phyloP scores from a whole-genome alignment of 2,888 invertebrate species.

The Drosophila setosimentum region DNA sequence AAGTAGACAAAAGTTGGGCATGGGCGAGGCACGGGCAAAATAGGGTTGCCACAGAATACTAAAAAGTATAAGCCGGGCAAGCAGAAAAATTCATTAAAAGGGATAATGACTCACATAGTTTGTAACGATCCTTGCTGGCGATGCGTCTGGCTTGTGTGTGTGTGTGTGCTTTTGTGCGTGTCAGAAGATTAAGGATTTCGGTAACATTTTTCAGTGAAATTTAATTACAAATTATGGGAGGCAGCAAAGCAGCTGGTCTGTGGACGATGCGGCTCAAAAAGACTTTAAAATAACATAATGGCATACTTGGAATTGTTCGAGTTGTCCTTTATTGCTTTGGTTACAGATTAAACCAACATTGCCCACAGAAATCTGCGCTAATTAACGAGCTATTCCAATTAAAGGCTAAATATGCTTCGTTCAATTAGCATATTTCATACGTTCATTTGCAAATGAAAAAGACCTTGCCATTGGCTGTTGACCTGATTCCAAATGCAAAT shows the following conservation, averaged over 20 bases:
- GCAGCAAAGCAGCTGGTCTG: constrained; percentile 56
- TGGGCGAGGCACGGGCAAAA: constrained; percentile 29
- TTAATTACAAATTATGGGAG: constrained; percentile 75
- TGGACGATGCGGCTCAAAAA: constrained; percentile 24
- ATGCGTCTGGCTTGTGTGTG: constrained; percentile 5
- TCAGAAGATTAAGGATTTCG: constrained; percentile 68
- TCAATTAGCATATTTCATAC: constrained; percentile 61
- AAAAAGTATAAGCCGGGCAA: constrained; percentile 62
- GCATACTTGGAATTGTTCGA: constrained; percentile 19
- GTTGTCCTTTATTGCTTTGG: not conserved
- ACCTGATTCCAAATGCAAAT: not conserved
- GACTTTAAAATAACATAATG: constrained; percentile 21
- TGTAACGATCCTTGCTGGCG: constrained; percentile 43
- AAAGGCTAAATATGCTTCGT: constrained; percentile 54
- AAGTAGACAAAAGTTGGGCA: constrained; percentile 21
- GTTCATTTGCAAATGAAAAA: constrained; percentile 43
- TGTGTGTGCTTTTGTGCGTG: constrained; percentile 29
- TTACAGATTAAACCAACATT: constrained; percentile 13
- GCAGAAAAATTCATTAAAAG: constrained; percentile 80
- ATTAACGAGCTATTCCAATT: constrained; percentile 59
- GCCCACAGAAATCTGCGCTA: constrained; percentile 43
- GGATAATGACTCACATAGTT: constrained; percentile 79
- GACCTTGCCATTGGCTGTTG: not conserved
- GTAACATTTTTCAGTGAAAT: constrained; percentile 71
- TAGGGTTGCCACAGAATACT: constrained; percentile 47